These are phyloP conservation scores for Rattus rattus DNA, from an alignment of 2,113 vertebrate genomes.

Conservation along the genomic window DNA sequence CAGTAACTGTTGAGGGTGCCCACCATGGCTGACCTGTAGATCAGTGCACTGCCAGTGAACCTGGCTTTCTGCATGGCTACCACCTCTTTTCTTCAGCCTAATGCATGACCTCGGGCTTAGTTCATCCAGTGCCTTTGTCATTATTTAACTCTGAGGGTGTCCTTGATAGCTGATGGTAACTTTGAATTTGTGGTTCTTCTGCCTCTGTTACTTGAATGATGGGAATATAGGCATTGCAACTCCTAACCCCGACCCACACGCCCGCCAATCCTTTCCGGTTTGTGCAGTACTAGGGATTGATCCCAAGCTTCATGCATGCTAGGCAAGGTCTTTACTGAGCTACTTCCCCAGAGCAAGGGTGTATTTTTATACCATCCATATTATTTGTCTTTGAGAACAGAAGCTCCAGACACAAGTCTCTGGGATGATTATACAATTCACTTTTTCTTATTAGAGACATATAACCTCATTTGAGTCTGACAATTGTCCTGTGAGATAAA, in stretches of 20 bases:
- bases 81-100: constrained; percentile 8
- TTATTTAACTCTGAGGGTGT: not conserved
- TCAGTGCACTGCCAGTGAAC: not conserved
- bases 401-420: not conserved
- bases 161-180: not conserved
- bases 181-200: not conserved
- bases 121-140: not conserved
- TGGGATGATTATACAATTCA: not conserved
- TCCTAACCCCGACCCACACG: not conserved
- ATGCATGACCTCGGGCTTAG: not conserved
- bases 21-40: not conserved
- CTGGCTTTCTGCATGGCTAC: not conserved
- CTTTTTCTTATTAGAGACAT: not conserved
- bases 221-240: not conserved
- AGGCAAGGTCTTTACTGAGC: not conserved
- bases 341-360: not conserved
- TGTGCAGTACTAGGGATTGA: not conserved
- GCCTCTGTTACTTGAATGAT: not conserved
- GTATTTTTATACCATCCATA: not conserved
- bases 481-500: not conserved
- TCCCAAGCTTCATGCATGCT: not conserved
- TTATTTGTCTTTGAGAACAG: constrained; percentile 35
- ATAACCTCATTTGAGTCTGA: constrained; percentile 15
- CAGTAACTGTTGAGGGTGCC: not conserved
- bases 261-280: not conserved